Conservation (phyloP, 2,797 vertebrate genomes). For the Thaleichthys pacificus region DNA sequence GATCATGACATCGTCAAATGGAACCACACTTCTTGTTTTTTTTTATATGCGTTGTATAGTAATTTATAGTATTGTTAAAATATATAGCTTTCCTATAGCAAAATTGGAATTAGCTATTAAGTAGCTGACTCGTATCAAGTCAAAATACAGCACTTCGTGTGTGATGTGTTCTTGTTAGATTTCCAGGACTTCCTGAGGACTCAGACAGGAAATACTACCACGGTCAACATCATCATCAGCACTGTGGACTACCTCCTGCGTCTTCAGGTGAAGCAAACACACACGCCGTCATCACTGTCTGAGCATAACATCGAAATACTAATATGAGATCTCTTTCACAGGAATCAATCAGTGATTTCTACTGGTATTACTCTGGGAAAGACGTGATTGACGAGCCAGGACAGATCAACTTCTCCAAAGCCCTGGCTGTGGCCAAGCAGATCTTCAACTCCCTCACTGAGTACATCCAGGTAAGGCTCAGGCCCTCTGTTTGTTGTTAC, state of each 20-base stretch:
- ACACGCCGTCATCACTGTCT: not conserved
- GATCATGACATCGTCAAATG: conserved; percentile 30
- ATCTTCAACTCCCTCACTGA: conserved; percentile 98
- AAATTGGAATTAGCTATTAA: not conserved
- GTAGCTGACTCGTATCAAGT: not conserved
- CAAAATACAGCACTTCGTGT: no score
- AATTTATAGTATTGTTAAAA: not conserved
- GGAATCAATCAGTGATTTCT: conserved; percentile 99
- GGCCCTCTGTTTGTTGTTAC: not conserved
- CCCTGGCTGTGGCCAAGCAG: conserved; percentile 91
- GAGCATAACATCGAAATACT: not conserved
- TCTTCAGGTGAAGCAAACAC: conserved; percentile 82
- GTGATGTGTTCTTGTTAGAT: conserved; percentile 69
- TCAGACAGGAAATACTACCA: conserved; percentile 98
- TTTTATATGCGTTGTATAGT: not conserved
- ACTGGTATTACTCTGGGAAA: conserved; percentile 98
- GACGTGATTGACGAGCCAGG: conserved; percentile 93
- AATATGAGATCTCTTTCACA: conserved; percentile 45
- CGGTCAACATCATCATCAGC: conserved; percentile 98
- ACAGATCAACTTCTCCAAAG: conserved; percentile 92
- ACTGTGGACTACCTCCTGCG: conserved; percentile 97
- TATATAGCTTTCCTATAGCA: not conserved
- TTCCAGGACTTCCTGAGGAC: conserved; percentile 98
- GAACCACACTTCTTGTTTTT: not conserved
- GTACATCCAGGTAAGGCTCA: conserved; percentile 89